Evolutionary conservation across 2,888 invertebrate genomes (phyloP).

Genomic region (Drosophila anceps): DNA sequence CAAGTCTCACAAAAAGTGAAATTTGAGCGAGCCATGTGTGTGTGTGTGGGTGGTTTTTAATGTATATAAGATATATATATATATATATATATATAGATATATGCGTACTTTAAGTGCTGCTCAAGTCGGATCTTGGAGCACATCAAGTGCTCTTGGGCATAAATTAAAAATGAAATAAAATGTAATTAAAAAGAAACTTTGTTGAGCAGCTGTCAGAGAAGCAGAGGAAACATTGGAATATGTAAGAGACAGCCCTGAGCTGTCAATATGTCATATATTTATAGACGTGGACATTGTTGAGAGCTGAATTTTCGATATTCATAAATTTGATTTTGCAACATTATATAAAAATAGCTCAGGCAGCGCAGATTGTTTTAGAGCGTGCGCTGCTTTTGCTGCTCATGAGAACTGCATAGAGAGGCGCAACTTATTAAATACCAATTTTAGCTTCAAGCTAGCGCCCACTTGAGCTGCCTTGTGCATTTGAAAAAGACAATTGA

Average conservation of each 20-base stretch:
- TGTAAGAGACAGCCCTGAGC: not conserved
- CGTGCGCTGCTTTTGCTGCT: not conserved
- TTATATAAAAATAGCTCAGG: not conserved
- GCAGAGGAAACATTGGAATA: slow-evolving; percentile 5
- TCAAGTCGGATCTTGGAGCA: slow-evolving; percentile 16
- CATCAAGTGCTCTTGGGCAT: slow-evolving; percentile 44
- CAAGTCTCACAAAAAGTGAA: slow-evolving; percentile 55
- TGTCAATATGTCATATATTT: slow-evolving; percentile 4
- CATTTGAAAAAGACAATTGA: not conserved
- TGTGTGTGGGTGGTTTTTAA: slow-evolving; percentile 8
- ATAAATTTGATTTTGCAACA: too few relatives aligned
- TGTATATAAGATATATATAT: not conserved
- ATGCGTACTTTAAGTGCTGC: not conserved
- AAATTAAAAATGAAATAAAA: slow-evolving; percentile 37
- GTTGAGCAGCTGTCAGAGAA: slow-evolving; percentile 31
- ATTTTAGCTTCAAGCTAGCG: not conserved
- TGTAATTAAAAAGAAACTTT: slow-evolving; percentile 33
- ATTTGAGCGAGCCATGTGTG: slow-evolving; percentile 30
- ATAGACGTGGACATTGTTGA: not conserved
- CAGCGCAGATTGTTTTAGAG: not conserved
- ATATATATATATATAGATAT: not conserved
- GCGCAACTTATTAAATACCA: not conserved
- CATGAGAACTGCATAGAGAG: not conserved
- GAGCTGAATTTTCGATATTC: not conserved
- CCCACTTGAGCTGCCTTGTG: not conserved